These are phyloP conservation scores for Deilephila elpenor DNA, from an alignment of 2,888 invertebrate species.

Conservation along the genomic window DNA sequence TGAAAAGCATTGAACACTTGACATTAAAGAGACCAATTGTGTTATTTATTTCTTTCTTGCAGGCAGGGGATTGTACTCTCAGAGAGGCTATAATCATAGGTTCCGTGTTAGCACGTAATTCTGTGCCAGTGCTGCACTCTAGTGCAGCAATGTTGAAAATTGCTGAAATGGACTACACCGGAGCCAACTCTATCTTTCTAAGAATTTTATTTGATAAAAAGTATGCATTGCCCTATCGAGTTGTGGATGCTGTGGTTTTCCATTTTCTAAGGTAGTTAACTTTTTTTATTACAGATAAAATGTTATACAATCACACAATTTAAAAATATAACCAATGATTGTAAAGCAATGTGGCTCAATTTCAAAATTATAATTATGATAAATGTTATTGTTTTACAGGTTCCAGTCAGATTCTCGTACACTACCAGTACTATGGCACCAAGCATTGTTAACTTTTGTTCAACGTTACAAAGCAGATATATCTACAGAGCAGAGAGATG, in stretches of 20 bases:
- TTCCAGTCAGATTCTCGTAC: conserved; percentile 93
- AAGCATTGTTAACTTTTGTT: conserved; percentile 95
- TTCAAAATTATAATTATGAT: not conserved
- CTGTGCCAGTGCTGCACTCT: conserved; percentile 97
- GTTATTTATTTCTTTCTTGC: conserved; percentile 42
- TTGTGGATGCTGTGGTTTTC: conserved; percentile 96
- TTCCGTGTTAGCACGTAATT: conserved; percentile 94
- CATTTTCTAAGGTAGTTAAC: conserved; percentile 94
- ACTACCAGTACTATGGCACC: conserved; percentile 99
- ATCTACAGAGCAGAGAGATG: conserved; percentile 95
- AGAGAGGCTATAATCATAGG: conserved; percentile 98
- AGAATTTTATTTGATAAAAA: conserved; percentile 98
- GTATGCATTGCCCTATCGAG: conserved; percentile 97
- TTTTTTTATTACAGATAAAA: not conserved
- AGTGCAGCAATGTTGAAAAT: conserved; percentile 97
- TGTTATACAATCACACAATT: not conserved
- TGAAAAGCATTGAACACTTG: no score
- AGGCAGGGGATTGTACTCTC: conserved; percentile 96
- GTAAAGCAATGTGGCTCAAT: no score
- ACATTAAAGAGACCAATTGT: no score
- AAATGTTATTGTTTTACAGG: conserved; percentile 71
- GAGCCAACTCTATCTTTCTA: conserved; percentile 97
- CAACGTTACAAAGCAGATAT: conserved; percentile 98
- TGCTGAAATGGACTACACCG: conserved; percentile 98
- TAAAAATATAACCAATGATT: no score